These are phyloP conservation scores for Eurois occulta DNA, from an alignment of 2,888 invertebrate species.

Conservation along the genomic window DNA sequence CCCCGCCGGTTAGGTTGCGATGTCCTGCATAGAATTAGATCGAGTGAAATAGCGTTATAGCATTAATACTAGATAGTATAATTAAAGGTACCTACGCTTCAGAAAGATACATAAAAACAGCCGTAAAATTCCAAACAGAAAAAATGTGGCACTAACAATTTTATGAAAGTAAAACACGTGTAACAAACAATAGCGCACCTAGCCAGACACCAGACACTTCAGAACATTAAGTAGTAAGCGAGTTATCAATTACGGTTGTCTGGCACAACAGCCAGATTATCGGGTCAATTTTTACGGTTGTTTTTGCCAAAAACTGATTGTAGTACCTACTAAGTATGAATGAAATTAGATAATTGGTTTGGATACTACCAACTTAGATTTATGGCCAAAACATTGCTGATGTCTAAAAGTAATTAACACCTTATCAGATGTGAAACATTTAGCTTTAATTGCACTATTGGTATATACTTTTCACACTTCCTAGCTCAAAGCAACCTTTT, in stretches of 20 bases:
- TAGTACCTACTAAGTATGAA: not conserved
- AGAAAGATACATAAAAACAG: conserved; percentile 16
- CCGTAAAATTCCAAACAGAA: conserved; percentile 35
- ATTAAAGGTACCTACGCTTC: not conserved
- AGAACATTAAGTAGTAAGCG: conserved; percentile 26
- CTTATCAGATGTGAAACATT: not conserved
- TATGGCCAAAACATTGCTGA: conserved; percentile 4
- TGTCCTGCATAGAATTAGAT: not conserved
- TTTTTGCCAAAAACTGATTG: conserved; percentile 26
- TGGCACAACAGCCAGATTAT: conserved; percentile 35
- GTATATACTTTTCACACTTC: not conserved
- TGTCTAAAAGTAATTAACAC: not conserved
- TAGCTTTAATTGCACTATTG: not conserved
- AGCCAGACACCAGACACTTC: conserved; percentile 6
- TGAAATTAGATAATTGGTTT: conserved; percentile 8
- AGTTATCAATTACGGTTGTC: conserved; percentile 49
- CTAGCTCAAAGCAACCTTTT: no score
- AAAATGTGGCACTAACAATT: conserved; percentile 27
- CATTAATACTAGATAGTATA: not conserved
- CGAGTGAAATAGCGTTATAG: not conserved
- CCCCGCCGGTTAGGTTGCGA: not conserved
- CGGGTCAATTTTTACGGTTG: conserved; percentile 33
- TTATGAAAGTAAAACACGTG: conserved; percentile 43
- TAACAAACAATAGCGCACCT: conserved; percentile 31
- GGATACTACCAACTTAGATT: not conserved